Evolutionary conservation across 2,797 vertebrate species (phyloP).

Genomic region (Sternotherus odoratus): DNA sequence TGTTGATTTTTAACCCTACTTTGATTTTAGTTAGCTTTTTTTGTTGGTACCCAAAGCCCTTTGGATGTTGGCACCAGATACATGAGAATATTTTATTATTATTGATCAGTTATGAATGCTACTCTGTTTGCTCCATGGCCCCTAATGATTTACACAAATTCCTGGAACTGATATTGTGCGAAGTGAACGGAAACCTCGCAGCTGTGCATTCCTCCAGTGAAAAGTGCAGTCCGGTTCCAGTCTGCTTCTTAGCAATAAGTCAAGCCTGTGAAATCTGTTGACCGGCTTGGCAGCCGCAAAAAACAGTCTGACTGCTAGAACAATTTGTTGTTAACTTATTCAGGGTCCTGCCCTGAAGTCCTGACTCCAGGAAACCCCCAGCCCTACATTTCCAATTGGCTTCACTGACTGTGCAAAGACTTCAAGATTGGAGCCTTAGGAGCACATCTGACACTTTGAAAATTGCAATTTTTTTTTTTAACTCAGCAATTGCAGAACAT

Average conservation of each 20-base stretch:
- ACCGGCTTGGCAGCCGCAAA: slow-evolving; percentile 34
- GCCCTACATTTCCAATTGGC: not conserved
- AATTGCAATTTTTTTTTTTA: slow-evolving; percentile 17
- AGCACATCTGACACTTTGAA: slow-evolving; percentile 17
- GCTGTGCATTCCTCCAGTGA: slow-evolving; percentile 62
- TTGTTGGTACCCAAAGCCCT: fast-evolving
- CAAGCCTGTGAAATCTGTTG: slow-evolving; percentile 6
- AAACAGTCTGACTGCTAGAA: slow-evolving; percentile 34
- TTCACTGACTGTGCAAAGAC: not conserved
- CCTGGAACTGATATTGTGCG: not conserved
- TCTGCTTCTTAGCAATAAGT: not conserved
- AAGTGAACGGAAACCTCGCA: not conserved
- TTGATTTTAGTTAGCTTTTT: not conserved
- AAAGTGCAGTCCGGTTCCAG: slow-evolving; percentile 28
- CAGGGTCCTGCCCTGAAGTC: not conserved
- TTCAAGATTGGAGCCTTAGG: not conserved
- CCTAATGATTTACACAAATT: fast-evolving
- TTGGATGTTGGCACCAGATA: fast-evolving
- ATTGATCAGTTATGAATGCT: fast-evolving
- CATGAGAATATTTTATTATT: not conserved
- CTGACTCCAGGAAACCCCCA: fast-evolving
- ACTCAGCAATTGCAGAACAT: slow-evolving; percentile 15
- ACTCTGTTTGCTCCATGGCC: fast-evolving
- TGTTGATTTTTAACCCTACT: not conserved
- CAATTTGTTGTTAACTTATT: not conserved